Evolutionary conservation across 2,113 vertebrate species (phyloP).

Genomic region (Chrysemys picta): DNA sequence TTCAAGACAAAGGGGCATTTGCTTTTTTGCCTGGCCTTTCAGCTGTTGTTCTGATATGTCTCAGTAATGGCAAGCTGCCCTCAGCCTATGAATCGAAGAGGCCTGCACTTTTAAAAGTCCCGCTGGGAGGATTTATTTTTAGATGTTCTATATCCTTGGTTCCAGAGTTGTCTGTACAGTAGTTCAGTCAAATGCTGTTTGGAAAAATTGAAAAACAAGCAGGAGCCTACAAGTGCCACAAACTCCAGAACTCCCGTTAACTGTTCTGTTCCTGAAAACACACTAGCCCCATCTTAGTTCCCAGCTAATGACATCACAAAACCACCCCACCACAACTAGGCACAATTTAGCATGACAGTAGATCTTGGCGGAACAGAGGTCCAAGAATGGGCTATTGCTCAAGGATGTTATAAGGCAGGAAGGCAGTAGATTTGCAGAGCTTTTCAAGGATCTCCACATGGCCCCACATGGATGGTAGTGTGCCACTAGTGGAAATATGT

Average conservation of each 20-base stretch:
- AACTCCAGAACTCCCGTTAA: background rate
- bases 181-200: background rate
- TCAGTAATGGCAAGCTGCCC: background rate
- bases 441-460: background rate
- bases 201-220: background rate
- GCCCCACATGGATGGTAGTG: background rate
- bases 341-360: background rate
- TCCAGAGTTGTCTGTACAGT: background rate
- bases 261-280: background rate
- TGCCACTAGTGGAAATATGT: background rate
- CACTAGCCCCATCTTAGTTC: background rate
- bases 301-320: background rate
- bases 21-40: fast-evolving
- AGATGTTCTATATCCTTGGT: background rate
- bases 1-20: background rate
- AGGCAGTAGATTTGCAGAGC: background rate
- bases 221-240: background rate
- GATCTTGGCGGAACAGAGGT: background rate
- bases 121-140: background rate
- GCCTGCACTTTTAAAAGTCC: background rate
- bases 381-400: background rate
- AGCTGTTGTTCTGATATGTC: background rate
- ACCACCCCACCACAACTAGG: background rate
- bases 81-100: background rate
- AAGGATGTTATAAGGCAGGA: background rate